Conservation (phyloP, 2,797 vertebrate species). For the Columba guinea region DNA sequence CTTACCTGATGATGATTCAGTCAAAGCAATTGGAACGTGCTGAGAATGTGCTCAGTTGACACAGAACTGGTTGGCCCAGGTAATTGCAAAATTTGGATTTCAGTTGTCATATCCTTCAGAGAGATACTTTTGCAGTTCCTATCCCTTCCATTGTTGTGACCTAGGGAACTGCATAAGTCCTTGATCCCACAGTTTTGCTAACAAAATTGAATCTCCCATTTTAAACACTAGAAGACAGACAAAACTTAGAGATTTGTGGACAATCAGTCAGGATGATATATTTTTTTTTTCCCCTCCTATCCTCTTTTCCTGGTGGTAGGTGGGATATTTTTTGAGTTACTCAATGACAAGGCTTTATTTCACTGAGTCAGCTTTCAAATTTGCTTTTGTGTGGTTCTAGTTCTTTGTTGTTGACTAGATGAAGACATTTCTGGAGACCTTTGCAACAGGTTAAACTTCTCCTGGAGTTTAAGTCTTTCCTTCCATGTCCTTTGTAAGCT, state of each 20-base stretch:
- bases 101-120: background rate
- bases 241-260: accelerated
- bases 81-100: background rate
- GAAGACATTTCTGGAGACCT: background rate
- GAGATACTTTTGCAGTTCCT: background rate
- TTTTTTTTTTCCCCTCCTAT: background rate
- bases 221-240: background rate
- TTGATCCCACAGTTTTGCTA: background rate
- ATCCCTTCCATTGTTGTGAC: background rate
- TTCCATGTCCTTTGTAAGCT: background rate
- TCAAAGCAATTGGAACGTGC: background rate
- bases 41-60: background rate
- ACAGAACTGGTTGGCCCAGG: background rate
- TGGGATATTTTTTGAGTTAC: background rate
- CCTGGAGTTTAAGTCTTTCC: background rate
- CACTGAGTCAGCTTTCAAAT: background rate
- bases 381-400: background rate
- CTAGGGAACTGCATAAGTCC: background rate
- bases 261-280: background rate
- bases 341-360: background rate
- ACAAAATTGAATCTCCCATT: background rate
- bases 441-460: background rate
- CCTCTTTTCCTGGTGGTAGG: background rate
- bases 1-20: background rate
- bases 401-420: background rate